Conservation (phyloP, 2,888 invertebrate genomes). For the Seira musarum region DNA sequence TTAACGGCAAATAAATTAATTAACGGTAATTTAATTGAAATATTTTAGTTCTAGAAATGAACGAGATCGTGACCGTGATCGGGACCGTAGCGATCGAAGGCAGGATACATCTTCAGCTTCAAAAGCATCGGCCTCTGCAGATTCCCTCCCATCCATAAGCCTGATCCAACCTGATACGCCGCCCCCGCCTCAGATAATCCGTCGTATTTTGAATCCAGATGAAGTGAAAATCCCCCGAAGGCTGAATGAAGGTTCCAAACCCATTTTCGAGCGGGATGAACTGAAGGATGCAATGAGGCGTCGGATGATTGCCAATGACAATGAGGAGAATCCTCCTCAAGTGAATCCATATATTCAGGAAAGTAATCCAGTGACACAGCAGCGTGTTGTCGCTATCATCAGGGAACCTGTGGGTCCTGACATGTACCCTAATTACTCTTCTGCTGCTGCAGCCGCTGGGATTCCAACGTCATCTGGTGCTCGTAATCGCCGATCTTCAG, state of each 20-base stretch:
- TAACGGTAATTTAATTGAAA: too few species aligned
- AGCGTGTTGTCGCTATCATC: conserved; percentile 67
- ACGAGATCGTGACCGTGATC: conserved; percentile 29
- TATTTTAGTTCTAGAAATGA: background rate
- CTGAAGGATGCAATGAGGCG: conserved; percentile 63
- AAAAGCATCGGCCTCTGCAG: conserved; percentile 14
- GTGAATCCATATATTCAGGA: conserved; percentile 43
- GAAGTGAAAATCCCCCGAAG: conserved; percentile 67
- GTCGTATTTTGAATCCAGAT: conserved; percentile 65
- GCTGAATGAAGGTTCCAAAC: conserved; percentile 63
- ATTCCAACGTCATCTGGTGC: background rate
- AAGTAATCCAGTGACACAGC: conserved; percentile 56
- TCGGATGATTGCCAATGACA: conserved; percentile 62
- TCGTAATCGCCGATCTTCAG: too few species aligned
- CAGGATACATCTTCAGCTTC: conserved; percentile 2
- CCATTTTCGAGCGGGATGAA: conserved; percentile 68
- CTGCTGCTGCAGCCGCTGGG: background rate
- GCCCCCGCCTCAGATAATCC: conserved; percentile 55
- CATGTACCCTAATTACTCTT: background rate
- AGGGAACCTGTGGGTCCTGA: conserved; percentile 57
- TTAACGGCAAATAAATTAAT: too few species aligned
- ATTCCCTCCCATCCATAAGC: conserved; percentile 52
- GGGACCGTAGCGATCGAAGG: conserved; percentile 22
- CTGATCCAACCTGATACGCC: conserved; percentile 52
- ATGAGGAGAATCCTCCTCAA: conserved; percentile 63